These are phyloP conservation scores for Conops quadrifasciatus DNA, from an alignment of 2,888 invertebrate genomes.

Conservation along the genomic window DNA sequence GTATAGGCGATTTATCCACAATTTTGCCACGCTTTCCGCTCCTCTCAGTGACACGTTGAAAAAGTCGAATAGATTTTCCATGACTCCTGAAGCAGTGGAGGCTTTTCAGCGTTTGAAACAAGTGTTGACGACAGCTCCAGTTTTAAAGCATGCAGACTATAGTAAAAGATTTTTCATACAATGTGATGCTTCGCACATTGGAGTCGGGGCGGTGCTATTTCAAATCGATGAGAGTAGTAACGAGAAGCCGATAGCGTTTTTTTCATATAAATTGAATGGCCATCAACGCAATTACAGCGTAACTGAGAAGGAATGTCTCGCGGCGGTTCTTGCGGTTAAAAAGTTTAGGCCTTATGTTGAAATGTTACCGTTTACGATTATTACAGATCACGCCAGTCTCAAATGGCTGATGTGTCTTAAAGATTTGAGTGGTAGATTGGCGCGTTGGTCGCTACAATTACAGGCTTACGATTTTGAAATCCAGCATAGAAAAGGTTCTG, in stretches of 20 bases:
- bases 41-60: constrained; percentile 29
- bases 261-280: background rate
- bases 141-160: constrained; percentile 16
- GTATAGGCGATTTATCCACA: constrained; percentile 20
- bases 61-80: constrained; percentile 22
- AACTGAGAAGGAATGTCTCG: constrained; percentile 1
- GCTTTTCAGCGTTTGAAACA: constrained; percentile 14
- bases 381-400: background rate
- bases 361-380: background rate
- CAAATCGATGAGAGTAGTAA: background rate
- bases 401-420: background rate
- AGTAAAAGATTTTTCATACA: constrained; percentile 19
- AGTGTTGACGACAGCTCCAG: constrained; percentile 11
- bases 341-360: background rate
- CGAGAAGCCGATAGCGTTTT: background rate
- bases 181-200: constrained; percentile 20
- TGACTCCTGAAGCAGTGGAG: constrained; percentile 18
- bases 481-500: constrained; percentile 1
- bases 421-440: too few species aligned
- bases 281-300: background rate
- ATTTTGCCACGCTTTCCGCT: constrained; percentile 15
- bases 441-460: background rate
- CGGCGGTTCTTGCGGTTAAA: background rate
- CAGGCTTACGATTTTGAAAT: constrained; percentile 6
- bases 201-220: constrained; percentile 14